Conservation (phyloP, 2,113 vertebrate genomes). For the Amphiprion ocellaris region DNA sequence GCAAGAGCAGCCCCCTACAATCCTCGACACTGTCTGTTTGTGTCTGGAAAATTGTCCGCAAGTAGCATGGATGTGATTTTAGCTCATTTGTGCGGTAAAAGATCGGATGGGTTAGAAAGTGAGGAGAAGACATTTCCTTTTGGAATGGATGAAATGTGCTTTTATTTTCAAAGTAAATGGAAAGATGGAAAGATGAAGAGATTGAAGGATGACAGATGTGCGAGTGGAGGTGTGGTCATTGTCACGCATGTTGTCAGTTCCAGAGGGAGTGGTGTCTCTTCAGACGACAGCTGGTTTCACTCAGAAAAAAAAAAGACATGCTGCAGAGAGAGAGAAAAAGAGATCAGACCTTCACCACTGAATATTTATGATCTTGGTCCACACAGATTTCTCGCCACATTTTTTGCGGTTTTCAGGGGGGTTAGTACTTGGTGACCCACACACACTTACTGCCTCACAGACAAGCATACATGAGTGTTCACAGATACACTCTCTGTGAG, state of each 20-base stretch:
- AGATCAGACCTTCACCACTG: constrained; percentile 75
- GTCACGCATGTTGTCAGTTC: constrained; percentile 75
- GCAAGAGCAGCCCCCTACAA: constrained; percentile 28
- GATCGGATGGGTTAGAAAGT: constrained; percentile 12
- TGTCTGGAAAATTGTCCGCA: constrained; percentile 43
- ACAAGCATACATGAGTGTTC: constrained; percentile 41
- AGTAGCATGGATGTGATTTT: constrained; percentile 17
- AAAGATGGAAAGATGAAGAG: constrained; percentile 42
- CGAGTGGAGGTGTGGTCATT: constrained; percentile 69
- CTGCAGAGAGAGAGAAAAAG: constrained; percentile 51
- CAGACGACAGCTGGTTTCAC: constrained; percentile 79
- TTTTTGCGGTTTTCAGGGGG: constrained; percentile 68
- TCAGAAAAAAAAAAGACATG: constrained; percentile 65
- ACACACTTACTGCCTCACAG: constrained; percentile 38
- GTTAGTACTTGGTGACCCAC: constrained; percentile 59
- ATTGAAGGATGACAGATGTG: constrained; percentile 77
- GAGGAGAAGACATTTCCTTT: constrained; percentile 27
- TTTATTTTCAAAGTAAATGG: constrained; percentile 13
- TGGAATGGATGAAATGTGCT: neutral
- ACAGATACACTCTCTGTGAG: constrained; percentile 43
- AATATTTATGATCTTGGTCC: constrained; percentile 80
- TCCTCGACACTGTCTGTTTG: constrained; percentile 35
- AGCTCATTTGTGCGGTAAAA: constrained; percentile 7
- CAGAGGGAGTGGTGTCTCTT: constrained; percentile 70
- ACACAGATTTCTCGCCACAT: constrained; percentile 75